These are phyloP conservation scores for Nothocercus nigrocapillus DNA, from an alignment of 2,113 vertebrate species.

Conservation along the genomic window DNA sequence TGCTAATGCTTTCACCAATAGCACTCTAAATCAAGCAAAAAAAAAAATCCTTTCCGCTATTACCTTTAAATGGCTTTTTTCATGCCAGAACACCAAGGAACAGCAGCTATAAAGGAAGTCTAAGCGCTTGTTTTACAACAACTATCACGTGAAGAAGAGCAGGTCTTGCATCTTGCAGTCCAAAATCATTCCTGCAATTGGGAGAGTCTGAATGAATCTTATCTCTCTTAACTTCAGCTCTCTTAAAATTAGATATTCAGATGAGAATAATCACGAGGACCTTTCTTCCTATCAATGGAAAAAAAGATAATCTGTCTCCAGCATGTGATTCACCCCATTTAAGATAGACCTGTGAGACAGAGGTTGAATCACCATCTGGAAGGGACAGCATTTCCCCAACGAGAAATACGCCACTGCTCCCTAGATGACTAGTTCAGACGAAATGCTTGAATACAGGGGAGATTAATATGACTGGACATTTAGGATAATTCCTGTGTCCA, in stretches of 20 bases:
- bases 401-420: too few species aligned
- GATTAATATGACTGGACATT: too few species aligned
- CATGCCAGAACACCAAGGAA: constrained; percentile 25
- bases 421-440: too few species aligned
- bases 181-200: neutral
- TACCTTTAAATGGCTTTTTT: constrained; percentile 16
- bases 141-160: rapidly evolving
- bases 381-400: too few species aligned
- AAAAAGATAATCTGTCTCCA: too few species aligned
- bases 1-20: neutral
- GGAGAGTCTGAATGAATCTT: neutral
- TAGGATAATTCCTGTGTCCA: too few species aligned
- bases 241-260: neutral
- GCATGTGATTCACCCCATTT: too few species aligned
- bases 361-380: too few species aligned
- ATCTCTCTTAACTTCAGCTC: neutral
- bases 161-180: neutral
- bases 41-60: neutral
- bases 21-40: neutral
- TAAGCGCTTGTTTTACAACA: neutral
- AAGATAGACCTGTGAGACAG: too few species aligned
- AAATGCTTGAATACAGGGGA: too few species aligned
- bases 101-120: neutral
- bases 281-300: neutral
- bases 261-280: neutral